Base-by-base conservation (phyloP, 1,140 invertebrate genomes). In the Trachymyrmex septentrionalis region DNA sequence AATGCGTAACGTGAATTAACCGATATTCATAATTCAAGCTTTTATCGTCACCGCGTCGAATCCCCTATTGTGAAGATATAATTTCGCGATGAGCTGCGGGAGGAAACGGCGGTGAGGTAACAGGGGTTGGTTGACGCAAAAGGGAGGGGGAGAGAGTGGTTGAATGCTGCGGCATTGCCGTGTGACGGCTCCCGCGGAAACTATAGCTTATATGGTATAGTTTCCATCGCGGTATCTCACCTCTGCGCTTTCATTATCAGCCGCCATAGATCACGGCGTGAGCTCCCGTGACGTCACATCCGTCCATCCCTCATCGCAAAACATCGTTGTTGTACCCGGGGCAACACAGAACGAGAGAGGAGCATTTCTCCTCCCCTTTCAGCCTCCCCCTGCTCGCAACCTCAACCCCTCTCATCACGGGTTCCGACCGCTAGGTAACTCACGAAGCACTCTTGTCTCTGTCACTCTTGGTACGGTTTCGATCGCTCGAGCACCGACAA, bases 241-340 rank as follows among this genome's bases (percentile, higher is more conserved):
- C 85, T 91, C 77, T 91, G 89, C 92, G 94, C 94, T 95, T 95
- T 95, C 94, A 95, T 95, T 95, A 95, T 95, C 94, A 94, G 92
- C 86, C 89, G 85, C 90, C 92, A 95, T 95, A 94, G 92, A 95
- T 95, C 94, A 95, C 86, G 73, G 82, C 73, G 78, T 87, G 90
- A 87, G 86, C 87, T 85, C 69, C 91, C 89, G 89, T 92, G 92
- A 93, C 93, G 92, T 92, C 92, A 93, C 91, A 93, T 94, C 94
- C 94, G 94, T 94, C 91, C 93, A 94, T 94, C 92, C 90, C 89
- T 95, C 94, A 94, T 94, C 77, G 92, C 90, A 92, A 93, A 93
- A 93, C 89, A 92, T 86, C 91, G 88, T 87, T 86, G 66, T 73
- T 73, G 34, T 71, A 57, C 48, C 34, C 50, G 64, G 38, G 24